A percentile compares a stretch with the other conserved stretches of the same genome.
Conservation (phyloP, 2,113 vertebrate genomes). For the Semnornis frantzii region DNA sequence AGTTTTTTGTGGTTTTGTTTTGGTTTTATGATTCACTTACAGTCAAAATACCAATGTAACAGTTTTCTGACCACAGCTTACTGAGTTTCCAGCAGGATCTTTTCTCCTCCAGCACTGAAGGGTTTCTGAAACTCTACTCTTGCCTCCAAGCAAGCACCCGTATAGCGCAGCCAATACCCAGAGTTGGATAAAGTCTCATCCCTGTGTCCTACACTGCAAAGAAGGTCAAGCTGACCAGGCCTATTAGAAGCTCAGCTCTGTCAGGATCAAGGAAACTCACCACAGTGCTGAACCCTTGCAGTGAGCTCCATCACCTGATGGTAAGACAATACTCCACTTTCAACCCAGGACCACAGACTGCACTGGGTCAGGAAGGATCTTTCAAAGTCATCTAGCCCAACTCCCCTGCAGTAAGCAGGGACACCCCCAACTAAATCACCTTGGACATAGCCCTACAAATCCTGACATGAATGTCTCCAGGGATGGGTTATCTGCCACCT, state of each 20-base stretch:
- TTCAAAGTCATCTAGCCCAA: too few species aligned
- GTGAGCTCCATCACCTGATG: fast-evolving
- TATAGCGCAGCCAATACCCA: background rate
- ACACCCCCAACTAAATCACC: too few species aligned
- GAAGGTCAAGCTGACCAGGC: background rate
- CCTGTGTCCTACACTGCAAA: background rate
- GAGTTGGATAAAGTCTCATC: background rate
- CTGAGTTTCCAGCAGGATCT: background rate
- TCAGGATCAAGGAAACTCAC: background rate
- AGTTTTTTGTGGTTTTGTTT: background rate
- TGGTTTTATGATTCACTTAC: background rate
- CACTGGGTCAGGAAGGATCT: too few species aligned
- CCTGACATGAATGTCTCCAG: too few species aligned
- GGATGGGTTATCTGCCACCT: too few species aligned
- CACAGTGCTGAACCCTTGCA: background rate
- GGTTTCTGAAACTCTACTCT: background rate
- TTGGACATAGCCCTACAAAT: too few species aligned
- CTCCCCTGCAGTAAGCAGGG: too few species aligned
- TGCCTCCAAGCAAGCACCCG: background rate
- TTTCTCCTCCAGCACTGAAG: background rate
- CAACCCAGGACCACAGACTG: background rate
- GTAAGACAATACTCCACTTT: background rate
- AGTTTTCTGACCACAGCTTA: background rate
- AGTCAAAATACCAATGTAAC: background rate
- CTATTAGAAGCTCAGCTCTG: background rate